Evolutionary conservation across 53 echinoderm and acorn worm species (phyloP).

Genomic region (Luidia sarsii): DNA sequence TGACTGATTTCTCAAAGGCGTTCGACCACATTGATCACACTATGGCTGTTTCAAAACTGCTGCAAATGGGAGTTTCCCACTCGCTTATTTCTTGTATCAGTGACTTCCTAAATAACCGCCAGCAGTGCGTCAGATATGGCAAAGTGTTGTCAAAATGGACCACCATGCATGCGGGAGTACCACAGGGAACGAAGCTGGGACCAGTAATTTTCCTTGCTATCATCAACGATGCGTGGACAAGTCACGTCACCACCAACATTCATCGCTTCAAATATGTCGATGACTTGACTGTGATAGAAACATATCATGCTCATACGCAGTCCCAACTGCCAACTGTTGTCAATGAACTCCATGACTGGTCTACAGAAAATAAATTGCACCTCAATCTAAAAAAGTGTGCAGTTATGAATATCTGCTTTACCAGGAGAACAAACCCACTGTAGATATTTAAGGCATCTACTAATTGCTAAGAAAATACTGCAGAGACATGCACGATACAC

Average conservation of each 20-base stretch:
- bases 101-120: conserved; percentile 12
- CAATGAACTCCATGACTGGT: not conserved
- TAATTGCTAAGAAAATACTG: too few relatives aligned
- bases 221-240: conserved; percentile 12
- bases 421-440: too few relatives aligned
- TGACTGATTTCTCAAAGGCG: conserved; percentile 68
- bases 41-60: conserved; percentile 21
- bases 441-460: too few relatives aligned
- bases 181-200: conserved; percentile 50
- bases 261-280: conserved; percentile 8
- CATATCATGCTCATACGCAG: not conserved
- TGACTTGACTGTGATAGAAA: conserved; percentile 11
- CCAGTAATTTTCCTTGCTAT: conserved; percentile 1
- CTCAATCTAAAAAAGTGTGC: conserved; percentile 28
- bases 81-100: conserved; percentile 36
- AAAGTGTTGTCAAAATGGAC: conserved; percentile 1
- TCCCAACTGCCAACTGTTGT: not conserved
- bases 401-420: conserved; percentile 29
- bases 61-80: conserved; percentile 12
- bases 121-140: conserved; percentile 24
- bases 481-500: too few relatives aligned
- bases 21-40: conserved; percentile 59
- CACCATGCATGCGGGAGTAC: conserved; percentile 16
- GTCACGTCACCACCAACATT: not conserved
- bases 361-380: not conserved